Conservation (phyloP, 2,888 invertebrate species). For the Calephelis perditalis region DNA sequence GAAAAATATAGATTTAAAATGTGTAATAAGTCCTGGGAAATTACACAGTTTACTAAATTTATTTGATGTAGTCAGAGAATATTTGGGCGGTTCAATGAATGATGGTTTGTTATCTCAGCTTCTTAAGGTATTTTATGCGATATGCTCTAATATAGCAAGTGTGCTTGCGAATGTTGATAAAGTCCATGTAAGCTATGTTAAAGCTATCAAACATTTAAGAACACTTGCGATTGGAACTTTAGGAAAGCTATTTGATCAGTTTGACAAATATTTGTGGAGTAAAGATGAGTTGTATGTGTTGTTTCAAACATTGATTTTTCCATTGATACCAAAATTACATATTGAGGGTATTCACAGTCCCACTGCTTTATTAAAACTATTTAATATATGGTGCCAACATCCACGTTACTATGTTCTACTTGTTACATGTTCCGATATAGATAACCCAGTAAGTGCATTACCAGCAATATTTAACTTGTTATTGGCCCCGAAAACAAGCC, state of each 20-base stretch:
- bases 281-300: slow-evolving; percentile 83
- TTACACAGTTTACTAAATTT: slow-evolving; percentile 87
- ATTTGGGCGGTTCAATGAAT: slow-evolving; percentile 88
- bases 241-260: slow-evolving; percentile 87
- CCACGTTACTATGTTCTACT: slow-evolving; percentile 87
- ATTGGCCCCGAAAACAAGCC: slow-evolving; percentile 81
- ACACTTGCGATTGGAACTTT: slow-evolving; percentile 80
- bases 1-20: slow-evolving; percentile 75
- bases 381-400: slow-evolving; percentile 88
- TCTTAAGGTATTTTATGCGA: slow-evolving; percentile 84
- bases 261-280: slow-evolving; percentile 86
- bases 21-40: slow-evolving; percentile 81
- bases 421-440: slow-evolving; percentile 73
- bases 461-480: slow-evolving; percentile 84
- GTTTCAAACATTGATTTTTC: slow-evolving; percentile 89
- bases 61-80: slow-evolving; percentile 85
- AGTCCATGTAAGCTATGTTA: slow-evolving; percentile 80
- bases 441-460: slow-evolving; percentile 75
- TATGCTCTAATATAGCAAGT: slow-evolving; percentile 81
- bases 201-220: slow-evolving; percentile 82
- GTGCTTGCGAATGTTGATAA: slow-evolving; percentile 76
- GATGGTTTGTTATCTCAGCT: slow-evolving; percentile 82
- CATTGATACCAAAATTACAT: slow-evolving; percentile 84
- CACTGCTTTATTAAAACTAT: slow-evolving; percentile 88
- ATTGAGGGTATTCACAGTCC: slow-evolving; percentile 90